Evolutionary conservation across 2,113 vertebrate genomes (phyloP).

Genomic region (Prinia subflava): DNA sequence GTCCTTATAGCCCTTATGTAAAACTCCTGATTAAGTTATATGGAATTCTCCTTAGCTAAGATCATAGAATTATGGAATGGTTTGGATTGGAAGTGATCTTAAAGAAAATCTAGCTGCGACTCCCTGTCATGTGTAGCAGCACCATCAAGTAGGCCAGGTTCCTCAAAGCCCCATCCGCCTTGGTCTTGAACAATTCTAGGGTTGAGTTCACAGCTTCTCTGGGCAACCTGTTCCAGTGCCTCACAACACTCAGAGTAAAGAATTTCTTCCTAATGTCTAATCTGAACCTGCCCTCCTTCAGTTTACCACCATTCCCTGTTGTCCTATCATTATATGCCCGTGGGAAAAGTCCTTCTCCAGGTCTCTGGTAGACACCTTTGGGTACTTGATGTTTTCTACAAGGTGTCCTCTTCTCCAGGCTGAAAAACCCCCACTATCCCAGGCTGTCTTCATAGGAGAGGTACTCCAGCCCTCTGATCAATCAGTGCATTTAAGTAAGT

Average conservation of each 20-base stretch:
- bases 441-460: not conserved
- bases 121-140: no score
- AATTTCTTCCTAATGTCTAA: not conserved
- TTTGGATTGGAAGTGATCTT: not conserved
- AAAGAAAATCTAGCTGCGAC: not conserved
- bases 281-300: not conserved
- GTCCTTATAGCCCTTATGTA: not conserved
- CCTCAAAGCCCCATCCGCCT: not conserved
- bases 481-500: not conserved
- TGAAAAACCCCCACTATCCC: not conserved
- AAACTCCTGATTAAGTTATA: not conserved
- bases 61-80: not conserved
- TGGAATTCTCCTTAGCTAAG: not conserved
- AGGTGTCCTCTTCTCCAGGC: not conserved
- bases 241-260: not conserved
- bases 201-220: not conserved
- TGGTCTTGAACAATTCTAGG: not conserved
- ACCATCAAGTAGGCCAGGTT: no score
- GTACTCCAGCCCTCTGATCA: not conserved
- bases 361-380: not conserved
- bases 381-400: not conserved
- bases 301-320: accelerated
- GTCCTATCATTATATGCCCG: not conserved
- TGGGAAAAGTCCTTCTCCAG: not conserved
- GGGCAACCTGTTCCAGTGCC: not conserved